Base-by-base conservation (phyloP, 2,113 vertebrate species). In the Strix uralensis region DNA sequence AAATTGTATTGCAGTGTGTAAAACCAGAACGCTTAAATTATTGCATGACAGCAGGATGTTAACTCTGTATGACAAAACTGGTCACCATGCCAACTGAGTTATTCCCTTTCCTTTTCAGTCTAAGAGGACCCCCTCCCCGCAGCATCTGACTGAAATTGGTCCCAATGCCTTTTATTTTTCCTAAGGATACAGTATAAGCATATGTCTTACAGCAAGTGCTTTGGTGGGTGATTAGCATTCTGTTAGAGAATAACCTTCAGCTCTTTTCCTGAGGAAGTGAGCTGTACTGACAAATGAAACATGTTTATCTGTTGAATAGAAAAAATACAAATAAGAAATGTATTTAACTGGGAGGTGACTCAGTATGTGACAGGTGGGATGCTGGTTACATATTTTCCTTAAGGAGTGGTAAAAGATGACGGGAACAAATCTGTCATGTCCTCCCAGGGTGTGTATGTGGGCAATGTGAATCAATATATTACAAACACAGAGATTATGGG, bases 351-450 rank as follows among this genome's bases (percentile, higher is more conserved):
- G 84, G 93, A 96, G 75, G 75, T 97, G 94, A 97, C 91, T 96
- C 95, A 95, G 81, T 78, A 18, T 44, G 63, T 83, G 93, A 94
- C 94, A 97, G 94, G 94, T 95, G 94, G 93, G 94, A 97, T 94
- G 91, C 91, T 96, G 90, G 87, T 73, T 86, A 91, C 94, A 44
- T 94, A 92, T 93, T 97, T 97, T 97, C 91, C 84, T 94, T 96
- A 93, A 95, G 95, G 96, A 97, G 94, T 91, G 93, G 95, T 95
- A 80, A 46, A 90, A 94, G 95, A 96, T 91, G 96, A 94, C 8
- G 1, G 95, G 91, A 97, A 96, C 42, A 85, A 84, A 91, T 95
- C 94, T 85, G 96, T 96, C 92, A 94, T 20, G 81, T 95, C 96
- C 81, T 97, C 69, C 58, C 55, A 59, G 91, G 91, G 84, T 73